phyloP scores from a whole-genome alignment of 2,113 vertebrate genomes.

The Meleagris gallopavo region DNA sequence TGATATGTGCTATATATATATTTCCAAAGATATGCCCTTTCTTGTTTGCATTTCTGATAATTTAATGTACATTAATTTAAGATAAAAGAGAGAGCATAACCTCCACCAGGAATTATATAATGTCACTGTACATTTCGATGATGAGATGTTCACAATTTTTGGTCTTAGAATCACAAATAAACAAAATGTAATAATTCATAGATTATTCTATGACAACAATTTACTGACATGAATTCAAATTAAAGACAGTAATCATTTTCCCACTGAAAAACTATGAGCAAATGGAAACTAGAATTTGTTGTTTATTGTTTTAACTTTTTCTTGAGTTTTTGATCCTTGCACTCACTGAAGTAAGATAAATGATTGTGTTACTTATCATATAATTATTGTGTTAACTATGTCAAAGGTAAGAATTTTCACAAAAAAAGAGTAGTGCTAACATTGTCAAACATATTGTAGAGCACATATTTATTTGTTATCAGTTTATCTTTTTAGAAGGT shows the following conservation, averaged over 20 bases:
- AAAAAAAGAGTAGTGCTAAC: neutral
- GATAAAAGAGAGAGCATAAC: neutral
- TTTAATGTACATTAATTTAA: conserved; percentile 18
- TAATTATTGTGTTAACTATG: neutral
- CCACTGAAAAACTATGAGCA: neutral
- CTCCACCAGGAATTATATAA: neutral
- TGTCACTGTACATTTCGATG: neutral
- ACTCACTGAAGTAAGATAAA: neutral
- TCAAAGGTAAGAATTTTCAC: no score
- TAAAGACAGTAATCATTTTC: neutral
- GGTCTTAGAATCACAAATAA: neutral
- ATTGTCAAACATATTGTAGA: neutral
- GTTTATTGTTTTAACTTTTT: neutral
- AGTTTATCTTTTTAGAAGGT: neutral
- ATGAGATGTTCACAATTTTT: neutral
- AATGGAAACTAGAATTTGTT: neutral
- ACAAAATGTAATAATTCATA: neutral
- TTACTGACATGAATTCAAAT: neutral
- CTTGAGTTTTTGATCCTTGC: neutral
- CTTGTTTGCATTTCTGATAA: conserved; percentile 1
- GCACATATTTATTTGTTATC: neutral
- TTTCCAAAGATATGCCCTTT: neutral
- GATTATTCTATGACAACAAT: neutral
- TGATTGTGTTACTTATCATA: neutral
- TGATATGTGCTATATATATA: neutral